phyloP scores from a whole-genome alignment of 92 coral and sea anemone genomes.

The Pocillopora meandrina region DNA sequence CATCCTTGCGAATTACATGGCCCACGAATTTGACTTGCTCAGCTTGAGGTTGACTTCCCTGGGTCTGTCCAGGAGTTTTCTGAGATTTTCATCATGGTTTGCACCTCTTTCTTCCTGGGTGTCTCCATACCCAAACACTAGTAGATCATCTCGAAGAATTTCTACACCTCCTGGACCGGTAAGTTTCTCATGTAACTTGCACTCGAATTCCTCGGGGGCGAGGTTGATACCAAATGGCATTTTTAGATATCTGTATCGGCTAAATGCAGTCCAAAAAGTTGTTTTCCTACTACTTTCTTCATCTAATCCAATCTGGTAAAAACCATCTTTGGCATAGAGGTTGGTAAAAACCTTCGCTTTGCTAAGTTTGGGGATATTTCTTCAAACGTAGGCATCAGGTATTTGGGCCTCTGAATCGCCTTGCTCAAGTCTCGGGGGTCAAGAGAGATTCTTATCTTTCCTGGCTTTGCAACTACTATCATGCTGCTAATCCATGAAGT shows the following conservation, averaged over 20 bases:
- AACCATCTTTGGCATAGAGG: constrained; percentile 52
- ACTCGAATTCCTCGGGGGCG: constrained; percentile 60
- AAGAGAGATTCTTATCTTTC: constrained; percentile 43
- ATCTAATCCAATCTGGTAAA: constrained; percentile 39
- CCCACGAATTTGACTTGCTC: too few relatives aligned
- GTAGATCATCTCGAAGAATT: too few relatives aligned
- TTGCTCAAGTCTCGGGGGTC: constrained; percentile 53
- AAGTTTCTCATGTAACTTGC: constrained; percentile 7
- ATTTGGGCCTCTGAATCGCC: constrained; percentile 46
- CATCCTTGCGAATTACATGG: too few relatives aligned
- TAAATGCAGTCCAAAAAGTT: constrained; percentile 55
- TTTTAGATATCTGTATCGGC: constrained; percentile 45
- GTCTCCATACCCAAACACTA: too few relatives aligned
- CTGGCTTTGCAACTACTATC: constrained; percentile 54
- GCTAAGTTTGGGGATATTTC: constrained; percentile 47
- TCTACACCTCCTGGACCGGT: too few relatives aligned
- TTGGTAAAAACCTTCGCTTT: constrained; percentile 53
- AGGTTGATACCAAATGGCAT: constrained; percentile 60
- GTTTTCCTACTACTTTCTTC: constrained; percentile 41
- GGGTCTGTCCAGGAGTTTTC: too few relatives aligned
- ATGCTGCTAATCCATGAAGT: constrained; percentile 55
- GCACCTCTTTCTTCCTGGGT: constrained; percentile 44
- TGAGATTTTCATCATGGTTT: too few relatives aligned
- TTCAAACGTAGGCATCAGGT: constrained; percentile 52
- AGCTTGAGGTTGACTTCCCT: too few relatives aligned